phyloP scores from a whole-genome alignment of 37 sponge, comb jelly and placozoan genomes.

The Haliclona indistincta region DNA sequence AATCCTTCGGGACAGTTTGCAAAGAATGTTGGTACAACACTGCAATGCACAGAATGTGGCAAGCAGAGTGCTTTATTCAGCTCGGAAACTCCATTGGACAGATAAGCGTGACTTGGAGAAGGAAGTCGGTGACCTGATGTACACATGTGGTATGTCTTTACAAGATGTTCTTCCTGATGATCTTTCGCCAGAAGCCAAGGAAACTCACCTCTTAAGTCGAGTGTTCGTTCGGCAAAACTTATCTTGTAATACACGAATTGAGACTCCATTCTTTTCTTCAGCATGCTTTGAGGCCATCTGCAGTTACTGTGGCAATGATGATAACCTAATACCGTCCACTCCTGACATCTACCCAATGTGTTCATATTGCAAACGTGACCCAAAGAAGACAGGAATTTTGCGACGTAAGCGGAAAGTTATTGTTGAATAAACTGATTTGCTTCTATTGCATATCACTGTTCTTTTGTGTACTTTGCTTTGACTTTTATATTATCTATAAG shows the following conservation, averaged over 20 bases:
- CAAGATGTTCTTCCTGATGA: conserved; percentile 27
- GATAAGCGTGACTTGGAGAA: conserved; percentile 6
- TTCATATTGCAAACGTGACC: neutral
- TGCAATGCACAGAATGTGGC: conserved; percentile 42
- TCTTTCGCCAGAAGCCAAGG: neutral
- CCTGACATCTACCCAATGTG: neutral
- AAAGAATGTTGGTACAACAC: conserved; percentile 34
- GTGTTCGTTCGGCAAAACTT: conserved; percentile 17
- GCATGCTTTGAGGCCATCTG: conserved; percentile 15
- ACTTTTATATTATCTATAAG: too few species aligned
- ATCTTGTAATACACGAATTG: conserved; percentile 9
- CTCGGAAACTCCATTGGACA: conserved; percentile 22
- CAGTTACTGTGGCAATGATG: conserved; percentile 12
- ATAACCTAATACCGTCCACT: neutral
- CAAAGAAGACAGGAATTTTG: neutral
- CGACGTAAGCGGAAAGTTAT: neutral
- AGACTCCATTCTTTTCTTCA: conserved; percentile 13
- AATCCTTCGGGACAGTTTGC: conserved; percentile 37
- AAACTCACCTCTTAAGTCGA: neutral
- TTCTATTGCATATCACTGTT: too few species aligned
- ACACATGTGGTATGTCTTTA: conserved; percentile 31
- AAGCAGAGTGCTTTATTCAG: conserved; percentile 28
- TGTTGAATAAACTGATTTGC: neutral
- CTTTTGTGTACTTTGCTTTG: too few species aligned
- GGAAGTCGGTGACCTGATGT: conserved; percentile 14